These are phyloP conservation scores for Gryon sp. DNA, from an alignment of 1,140 invertebrate species.

Conservation along the genomic window DNA sequence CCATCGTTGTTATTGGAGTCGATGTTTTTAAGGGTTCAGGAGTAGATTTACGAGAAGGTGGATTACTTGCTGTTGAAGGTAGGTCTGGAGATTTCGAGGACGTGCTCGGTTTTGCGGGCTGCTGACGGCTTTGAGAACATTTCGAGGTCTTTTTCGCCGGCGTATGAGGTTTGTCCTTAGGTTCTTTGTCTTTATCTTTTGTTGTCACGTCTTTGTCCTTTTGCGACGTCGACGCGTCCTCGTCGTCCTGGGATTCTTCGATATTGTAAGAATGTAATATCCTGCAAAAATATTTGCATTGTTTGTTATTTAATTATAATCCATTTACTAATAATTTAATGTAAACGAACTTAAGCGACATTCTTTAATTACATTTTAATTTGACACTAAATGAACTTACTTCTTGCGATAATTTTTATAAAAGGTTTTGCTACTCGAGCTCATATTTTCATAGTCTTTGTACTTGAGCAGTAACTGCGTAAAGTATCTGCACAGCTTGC, in stretches of 20 bases:
- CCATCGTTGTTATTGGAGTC: slow-evolving; percentile 24
- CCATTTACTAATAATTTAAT: too few species aligned
- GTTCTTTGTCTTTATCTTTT: slow-evolving; percentile 78
- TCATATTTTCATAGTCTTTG: slow-evolving; percentile 78
- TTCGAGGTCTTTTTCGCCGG: slow-evolving; percentile 79
- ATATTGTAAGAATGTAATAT: slow-evolving; percentile 86
- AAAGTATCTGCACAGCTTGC: slow-evolving; percentile 89
- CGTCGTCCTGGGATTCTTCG: slow-evolving; percentile 83
- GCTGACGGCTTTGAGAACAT: slow-evolving; percentile 59
- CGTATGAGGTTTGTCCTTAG: slow-evolving; percentile 18
- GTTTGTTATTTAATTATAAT: too few species aligned
- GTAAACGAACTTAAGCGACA: too few species aligned
- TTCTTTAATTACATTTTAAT: too few species aligned
- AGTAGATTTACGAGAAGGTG: slow-evolving; percentile 64
- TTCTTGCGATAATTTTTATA: slow-evolving; percentile 85
- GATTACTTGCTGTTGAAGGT: slow-evolving; percentile 19
- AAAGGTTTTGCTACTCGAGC: slow-evolving; percentile 81
- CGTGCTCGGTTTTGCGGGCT: not conserved
- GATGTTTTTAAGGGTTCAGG: slow-evolving; percentile 67
- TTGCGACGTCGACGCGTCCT: slow-evolving; percentile 70
- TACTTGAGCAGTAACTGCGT: slow-evolving; percentile 84
- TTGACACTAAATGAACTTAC: too few species aligned
- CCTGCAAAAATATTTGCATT: slow-evolving; percentile 81
- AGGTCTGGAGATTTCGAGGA: slow-evolving; percentile 68
- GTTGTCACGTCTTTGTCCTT: slow-evolving; percentile 61